Evolutionary conservation across 2,888 invertebrate species (phyloP).

Genomic region (Meliscaeva auricollis): DNA sequence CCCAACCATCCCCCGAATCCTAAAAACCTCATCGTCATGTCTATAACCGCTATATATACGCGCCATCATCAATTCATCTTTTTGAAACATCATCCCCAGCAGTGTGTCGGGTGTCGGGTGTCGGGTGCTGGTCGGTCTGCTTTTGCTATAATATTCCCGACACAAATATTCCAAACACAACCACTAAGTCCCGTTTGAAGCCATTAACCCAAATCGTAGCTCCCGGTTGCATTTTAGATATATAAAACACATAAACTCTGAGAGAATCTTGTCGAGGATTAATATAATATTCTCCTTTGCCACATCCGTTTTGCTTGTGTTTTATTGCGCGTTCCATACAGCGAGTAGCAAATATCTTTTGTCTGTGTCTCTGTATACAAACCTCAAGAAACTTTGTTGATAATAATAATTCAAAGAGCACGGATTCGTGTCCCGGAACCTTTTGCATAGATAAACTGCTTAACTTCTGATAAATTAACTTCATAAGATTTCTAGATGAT

Average conservation of each 20-base stretch:
- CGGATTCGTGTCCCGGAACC: constrained; percentile 39
- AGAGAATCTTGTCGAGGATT: constrained; percentile 70
- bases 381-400: constrained; percentile 46
- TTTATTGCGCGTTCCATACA: constrained; percentile 46
- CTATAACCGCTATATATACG: constrained; percentile 45
- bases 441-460: constrained; percentile 71
- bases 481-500: constrained; percentile 72
- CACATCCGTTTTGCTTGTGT: constrained; percentile 59
- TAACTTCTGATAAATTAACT: constrained; percentile 76
- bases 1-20: not conserved
- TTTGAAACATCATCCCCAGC: constrained; percentile 26
- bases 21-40: constrained; percentile 24
- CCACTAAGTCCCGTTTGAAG: constrained; percentile 49
- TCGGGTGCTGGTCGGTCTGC: constrained; percentile 30
- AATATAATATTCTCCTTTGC: constrained; percentile 65
- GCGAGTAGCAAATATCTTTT: constrained; percentile 18
- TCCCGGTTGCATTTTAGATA: constrained; percentile 73
- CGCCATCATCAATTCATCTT: constrained; percentile 65
- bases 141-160: constrained; percentile 30
- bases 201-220: constrained; percentile 75
- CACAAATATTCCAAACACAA: constrained; percentile 49
- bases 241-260: constrained; percentile 30
- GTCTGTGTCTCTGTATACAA: not conserved
- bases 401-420: constrained; percentile 34
- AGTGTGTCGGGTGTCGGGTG: not conserved